Percentiles rank a stretch among this genome's conserved stretches.
Conservation (phyloP, 2,888 invertebrate species). For the Apotomis turbidana region DNA sequence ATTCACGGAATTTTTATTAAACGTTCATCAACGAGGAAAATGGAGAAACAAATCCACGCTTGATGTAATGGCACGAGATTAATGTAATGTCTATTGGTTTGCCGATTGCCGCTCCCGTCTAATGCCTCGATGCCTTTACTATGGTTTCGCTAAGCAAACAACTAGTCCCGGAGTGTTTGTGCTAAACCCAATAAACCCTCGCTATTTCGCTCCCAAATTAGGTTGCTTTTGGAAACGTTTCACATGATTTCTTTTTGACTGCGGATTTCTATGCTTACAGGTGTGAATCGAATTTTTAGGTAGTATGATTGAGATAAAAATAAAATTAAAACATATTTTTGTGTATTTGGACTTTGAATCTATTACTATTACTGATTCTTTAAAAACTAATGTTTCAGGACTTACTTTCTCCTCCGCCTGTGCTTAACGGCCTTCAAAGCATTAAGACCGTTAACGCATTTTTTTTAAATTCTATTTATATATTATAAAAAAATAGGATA, state of each 20-base stretch:
- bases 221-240: conserved; percentile 44
- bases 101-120: conserved; percentile 43
- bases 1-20: conserved; percentile 22
- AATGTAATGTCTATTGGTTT: conserved; percentile 70
- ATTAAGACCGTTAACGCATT: no score
- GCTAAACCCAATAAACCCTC: conserved; percentile 60
- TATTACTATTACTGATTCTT: no score
- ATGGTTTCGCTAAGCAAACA: conserved; percentile 67
- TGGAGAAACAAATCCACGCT: conserved; percentile 59
- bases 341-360: no score
- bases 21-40: conserved; percentile 38
- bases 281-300: no score
- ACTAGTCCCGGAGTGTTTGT: conserved; percentile 65
- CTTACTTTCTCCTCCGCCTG: no score
- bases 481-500: no score
- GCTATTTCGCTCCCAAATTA: conserved; percentile 63
- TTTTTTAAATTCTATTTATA: no score
- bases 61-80: conserved; percentile 51
- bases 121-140: conserved; percentile 38
- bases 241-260: conserved; percentile 14
- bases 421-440: no score
- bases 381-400: no score
- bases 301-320: no score
- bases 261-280: no score
- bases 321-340: no score